Evolutionary conservation across 30 jellyfish, hydroid and myxozoan species (phyloP).

Genomic region (Sanderia malayensis): DNA sequence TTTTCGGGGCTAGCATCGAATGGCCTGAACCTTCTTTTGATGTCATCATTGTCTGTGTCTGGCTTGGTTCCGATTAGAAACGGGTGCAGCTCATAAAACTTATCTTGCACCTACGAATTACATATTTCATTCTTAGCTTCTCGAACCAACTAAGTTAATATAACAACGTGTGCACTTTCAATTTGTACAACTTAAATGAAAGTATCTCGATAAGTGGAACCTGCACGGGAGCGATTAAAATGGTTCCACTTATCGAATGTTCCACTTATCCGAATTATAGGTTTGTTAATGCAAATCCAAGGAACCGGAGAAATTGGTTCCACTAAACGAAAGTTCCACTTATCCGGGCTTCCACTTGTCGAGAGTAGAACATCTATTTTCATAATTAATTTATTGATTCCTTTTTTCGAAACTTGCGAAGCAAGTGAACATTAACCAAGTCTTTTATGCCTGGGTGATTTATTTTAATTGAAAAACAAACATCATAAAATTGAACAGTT

Average conservation of each 20-base stretch:
- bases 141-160: background rate
- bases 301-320: too few species aligned
- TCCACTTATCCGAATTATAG: too few species aligned
- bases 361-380: too few species aligned
- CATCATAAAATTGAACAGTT: too few species aligned
- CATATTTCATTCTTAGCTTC: background rate
- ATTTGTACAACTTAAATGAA: background rate
- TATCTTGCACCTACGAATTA: constrained; percentile 27
- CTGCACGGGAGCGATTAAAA: too few species aligned
- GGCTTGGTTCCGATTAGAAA: constrained; percentile 52
- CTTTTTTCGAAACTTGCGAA: background rate
- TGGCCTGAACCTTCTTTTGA: constrained; percentile 47
- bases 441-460: background rate
- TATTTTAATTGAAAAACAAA: background rate
- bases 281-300: too few species aligned
- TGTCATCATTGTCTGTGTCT: constrained; percentile 33
- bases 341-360: too few species aligned
- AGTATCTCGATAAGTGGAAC: background rate
- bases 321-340: too few species aligned
- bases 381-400: background rate
- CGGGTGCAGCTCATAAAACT: constrained; percentile 43
- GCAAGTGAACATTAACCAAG: background rate
- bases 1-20: constrained; percentile 59
- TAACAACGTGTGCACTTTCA: background rate
- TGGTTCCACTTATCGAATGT: too few species aligned